phyloP scores from a whole-genome alignment of 2,113 vertebrate species.

The Xenopus borealis region DNA sequence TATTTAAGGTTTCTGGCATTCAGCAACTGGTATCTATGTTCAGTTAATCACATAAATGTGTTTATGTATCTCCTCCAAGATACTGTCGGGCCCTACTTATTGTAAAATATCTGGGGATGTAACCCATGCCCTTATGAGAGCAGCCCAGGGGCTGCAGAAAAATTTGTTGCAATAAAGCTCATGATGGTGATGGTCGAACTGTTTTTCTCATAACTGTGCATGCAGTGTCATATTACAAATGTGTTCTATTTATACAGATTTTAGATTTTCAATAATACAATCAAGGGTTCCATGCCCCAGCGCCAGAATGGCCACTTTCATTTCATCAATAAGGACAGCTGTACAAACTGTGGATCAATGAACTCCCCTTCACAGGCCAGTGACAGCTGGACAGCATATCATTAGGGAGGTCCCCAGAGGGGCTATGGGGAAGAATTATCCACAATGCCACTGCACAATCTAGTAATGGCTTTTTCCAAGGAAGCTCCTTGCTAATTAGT shows the following conservation, averaged over 20 bases:
- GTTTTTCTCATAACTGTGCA: background rate
- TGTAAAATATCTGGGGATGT: too few relatives aligned
- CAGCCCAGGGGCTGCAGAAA: too few relatives aligned
- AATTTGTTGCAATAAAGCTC: too few relatives aligned
- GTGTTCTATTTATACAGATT: background rate
- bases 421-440: background rate
- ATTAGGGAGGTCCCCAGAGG: slow-evolving; percentile 20
- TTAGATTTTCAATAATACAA: background rate
- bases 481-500: background rate
- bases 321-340: slow-evolving; percentile 17
- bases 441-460: slow-evolving; percentile 6
- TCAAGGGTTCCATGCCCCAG: background rate
- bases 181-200: too few relatives aligned
- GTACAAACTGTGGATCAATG: slow-evolving; percentile 18
- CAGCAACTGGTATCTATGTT: too few relatives aligned
- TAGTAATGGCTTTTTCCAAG: background rate
- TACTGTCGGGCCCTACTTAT: too few relatives aligned
- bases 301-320: slow-evolving; percentile 15
- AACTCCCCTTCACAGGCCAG: background rate
- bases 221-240: background rate
- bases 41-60: too few relatives aligned
- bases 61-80: too few relatives aligned
- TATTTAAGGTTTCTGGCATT: too few relatives aligned
- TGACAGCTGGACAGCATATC: slow-evolving; percentile 23
- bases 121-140: too few relatives aligned